Evolutionary conservation across 2,888 invertebrate species (phyloP), one percentile per base, ranked within the genome.

Genomic region (Cheilosia urbana): DNA sequence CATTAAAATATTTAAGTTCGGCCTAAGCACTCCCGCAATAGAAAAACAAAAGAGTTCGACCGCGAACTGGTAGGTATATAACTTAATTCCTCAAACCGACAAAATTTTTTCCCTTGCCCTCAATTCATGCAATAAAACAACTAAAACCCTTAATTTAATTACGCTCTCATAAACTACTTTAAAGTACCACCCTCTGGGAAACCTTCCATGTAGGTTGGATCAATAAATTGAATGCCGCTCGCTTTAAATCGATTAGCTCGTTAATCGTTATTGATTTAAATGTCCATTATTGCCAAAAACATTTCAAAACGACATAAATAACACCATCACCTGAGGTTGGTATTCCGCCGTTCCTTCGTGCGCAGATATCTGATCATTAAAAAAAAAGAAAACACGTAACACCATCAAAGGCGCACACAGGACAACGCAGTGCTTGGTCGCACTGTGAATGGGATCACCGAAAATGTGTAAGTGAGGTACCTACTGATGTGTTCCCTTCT

Each of bases 201-300:
- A 30, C 55, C 57, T 45, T 37, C 57, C 19, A 11, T 11, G 75
- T 63, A 40, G 49, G 47, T 71, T 37, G 2, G 34, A 57, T 34
- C 34, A n/a, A 42, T 73, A 21, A 51, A 77, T 17, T 77, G 47
- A 71, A 71, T 34, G 42, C 72, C 27, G 62, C 72, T 37, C 37
- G 66, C 81, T 68, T 76, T 62, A 68, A 77, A 76, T 81, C 72
- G 85, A 81, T 85, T 85, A 71, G 5, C 27, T 60, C 49, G 27
- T 66, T 60, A 76, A 80, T 42, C 30, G 65, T 55, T 75, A 85
- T 85, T 81, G 81, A 81, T 81, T 85, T 80, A 85, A 76, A 81
- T 72, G 42, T 37, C 24, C 80, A 65, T 81, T 68, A 76, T 76
- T 81, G 81, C 69, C 76, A 68, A 80, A 85, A 85, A 81, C 80